Base-by-base conservation (phyloP, 2,113 vertebrate species). In the Lepidiolamprologus cunningtoni region DNA sequence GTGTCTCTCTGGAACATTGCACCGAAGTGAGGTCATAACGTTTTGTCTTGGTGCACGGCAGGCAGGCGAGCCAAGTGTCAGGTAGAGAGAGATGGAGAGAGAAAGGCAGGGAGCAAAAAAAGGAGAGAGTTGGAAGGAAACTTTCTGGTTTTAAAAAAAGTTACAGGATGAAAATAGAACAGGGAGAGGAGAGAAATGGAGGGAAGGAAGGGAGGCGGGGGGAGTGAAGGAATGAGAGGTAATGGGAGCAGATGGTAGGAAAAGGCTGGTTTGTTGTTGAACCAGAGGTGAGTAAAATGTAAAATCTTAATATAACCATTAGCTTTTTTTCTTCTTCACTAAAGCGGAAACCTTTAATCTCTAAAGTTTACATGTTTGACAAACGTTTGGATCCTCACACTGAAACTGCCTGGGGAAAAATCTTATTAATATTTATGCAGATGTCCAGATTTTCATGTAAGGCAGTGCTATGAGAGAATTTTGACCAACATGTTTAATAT, bases 1-100 rank as follows among this genome's bases (percentile, higher is more conserved):
- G 50, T 63, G 28, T 84, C 19, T 87, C 85, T 92, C 57, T 83
- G 91, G 89, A 94, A 93, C 95, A 96, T 96, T 92, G 91, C 90
- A 86, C 87, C 37, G 80, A 90, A 92, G 84, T 96, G 94, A 96
- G 87, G 91, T 96, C 93, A 96, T 95, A 80, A 63, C 86, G 80
- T 91, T 68, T 89, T 93, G 90, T 93, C 92, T 93, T 57, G 86
- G 91, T 94, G 92, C 90, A 91, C 89, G 26, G 84, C 83, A 93
- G 88, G 87, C 87, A 55, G 81, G 61, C 13, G 28, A 91, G 94
- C 91, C 90, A 92, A 88, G 91, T 90, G 91, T 94, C 90, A 94
- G 92, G 90, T 92, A 90, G 79, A 81, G 52, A 82, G 61, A 82
- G 42, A 82, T 10, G 1, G 63, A 85, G 9, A 37, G 54, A 61